Evolutionary conservation across 1,140 invertebrate species (phyloP).

Genomic region (Varroa destructor): DNA sequence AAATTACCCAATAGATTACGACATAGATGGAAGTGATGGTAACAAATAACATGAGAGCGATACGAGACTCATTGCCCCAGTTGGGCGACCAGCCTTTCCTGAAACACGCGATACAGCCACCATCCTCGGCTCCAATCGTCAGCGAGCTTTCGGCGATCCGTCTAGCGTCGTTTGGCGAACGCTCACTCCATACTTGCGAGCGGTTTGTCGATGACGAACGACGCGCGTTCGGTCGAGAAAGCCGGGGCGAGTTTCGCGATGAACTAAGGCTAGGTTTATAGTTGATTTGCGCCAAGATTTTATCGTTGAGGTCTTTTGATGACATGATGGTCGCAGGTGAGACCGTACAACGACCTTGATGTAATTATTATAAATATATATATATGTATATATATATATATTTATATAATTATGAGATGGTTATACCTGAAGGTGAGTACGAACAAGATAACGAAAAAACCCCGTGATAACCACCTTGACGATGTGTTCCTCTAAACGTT

Average conservation of each 20-base stretch:
- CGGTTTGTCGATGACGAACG: conserved; percentile 21
- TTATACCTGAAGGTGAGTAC: no score
- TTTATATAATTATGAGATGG: no score
- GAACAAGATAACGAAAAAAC: no score
- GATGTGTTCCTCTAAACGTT: no score
- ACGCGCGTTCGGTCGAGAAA: background rate
- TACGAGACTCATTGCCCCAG: conserved; percentile 21
- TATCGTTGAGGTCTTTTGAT: conserved; percentile 22
- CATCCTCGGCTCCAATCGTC: conserved; percentile 24
- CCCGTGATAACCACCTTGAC: no score
- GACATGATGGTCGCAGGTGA: background rate
- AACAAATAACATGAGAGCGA: conserved; percentile 25
- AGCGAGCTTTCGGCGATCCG: conserved; percentile 17
- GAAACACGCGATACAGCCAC: conserved; percentile 24
- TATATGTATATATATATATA: no score
- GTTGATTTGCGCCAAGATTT: conserved; percentile 23
- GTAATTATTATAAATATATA: no score
- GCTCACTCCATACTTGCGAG: conserved; percentile 15
- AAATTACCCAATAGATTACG: conserved; percentile 25
- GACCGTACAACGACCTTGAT: no score
- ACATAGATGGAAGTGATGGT: conserved; percentile 23
- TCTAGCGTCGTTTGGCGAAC: conserved; percentile 7
- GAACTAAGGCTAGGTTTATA: conserved; percentile 17
- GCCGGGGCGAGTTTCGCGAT: conserved; percentile 6
- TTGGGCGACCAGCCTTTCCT: conserved; percentile 16